A percentile compares a stretch with the other conserved stretches of the same genome.
These are phyloP conservation scores for Catharus fuscescens DNA, from an alignment of 2,113 vertebrate genomes.

Conservation along the genomic window DNA sequence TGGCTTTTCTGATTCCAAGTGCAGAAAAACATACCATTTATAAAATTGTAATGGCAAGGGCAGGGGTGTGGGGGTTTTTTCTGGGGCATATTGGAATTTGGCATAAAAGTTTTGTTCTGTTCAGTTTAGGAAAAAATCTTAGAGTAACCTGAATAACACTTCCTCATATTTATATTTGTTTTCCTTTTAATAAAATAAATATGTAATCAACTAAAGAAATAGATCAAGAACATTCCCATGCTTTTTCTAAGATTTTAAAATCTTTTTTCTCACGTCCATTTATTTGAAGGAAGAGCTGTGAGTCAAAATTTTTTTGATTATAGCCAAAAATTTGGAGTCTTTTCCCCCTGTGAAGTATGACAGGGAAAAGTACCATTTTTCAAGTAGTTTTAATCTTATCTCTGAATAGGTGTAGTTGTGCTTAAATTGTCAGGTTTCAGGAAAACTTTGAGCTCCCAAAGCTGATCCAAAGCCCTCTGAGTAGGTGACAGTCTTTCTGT, in stretches of 20 bases:
- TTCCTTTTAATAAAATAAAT: background rate
- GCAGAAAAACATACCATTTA: background rate
- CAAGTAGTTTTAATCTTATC: conserved; percentile 54
- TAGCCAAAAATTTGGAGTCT: accelerated
- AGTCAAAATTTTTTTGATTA: background rate
- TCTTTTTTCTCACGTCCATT: background rate
- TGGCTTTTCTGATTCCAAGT: background rate
- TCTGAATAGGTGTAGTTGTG: conserved; percentile 21
- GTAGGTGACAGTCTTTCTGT: conserved; percentile 34
- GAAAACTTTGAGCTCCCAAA: conserved; percentile 40
- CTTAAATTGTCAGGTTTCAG: conserved; percentile 27
- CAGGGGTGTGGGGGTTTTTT: accelerated
- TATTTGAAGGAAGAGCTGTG: background rate
- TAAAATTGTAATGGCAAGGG: background rate
- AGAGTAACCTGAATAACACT: background rate
- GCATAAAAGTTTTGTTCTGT: background rate
- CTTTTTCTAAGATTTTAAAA: background rate
- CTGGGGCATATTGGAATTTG: background rate
- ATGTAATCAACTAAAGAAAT: background rate
- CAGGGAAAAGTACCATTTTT: background rate
- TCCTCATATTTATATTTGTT: background rate
- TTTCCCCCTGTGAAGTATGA: background rate
- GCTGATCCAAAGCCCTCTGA: conserved; percentile 18
- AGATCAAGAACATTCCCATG: background rate
- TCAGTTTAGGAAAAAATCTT: background rate